Conservation (phyloP, 2,888 invertebrate species). For the Thelaira solivaga region DNA sequence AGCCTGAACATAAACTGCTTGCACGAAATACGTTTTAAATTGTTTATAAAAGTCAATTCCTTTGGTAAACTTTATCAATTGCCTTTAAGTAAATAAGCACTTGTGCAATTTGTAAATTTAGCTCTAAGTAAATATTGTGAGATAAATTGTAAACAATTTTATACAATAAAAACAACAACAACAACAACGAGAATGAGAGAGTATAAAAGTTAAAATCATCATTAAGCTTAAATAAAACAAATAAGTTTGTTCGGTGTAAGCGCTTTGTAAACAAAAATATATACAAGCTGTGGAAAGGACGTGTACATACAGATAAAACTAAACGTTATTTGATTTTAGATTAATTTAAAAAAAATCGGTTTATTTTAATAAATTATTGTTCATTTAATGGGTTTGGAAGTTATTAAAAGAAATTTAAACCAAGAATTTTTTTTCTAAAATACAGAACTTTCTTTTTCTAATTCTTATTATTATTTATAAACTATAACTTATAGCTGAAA, state of each 20-base stretch:
- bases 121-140: slow-evolving; percentile 40
- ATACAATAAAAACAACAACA: not conserved
- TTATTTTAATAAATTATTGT: no score
- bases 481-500: no score
- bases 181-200: no score
- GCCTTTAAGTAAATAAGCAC: slow-evolving; percentile 31
- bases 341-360: no score
- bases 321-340: no score
- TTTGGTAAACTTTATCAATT: slow-evolving; percentile 36
- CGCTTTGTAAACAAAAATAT: not conserved
- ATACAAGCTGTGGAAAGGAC: not conserved
- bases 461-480: no score
- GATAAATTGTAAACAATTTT: slow-evolving; percentile 35
- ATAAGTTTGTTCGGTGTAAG: slow-evolving; percentile 11
- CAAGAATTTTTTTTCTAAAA: no score
- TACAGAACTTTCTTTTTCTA: no score
- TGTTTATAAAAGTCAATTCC: slow-evolving; percentile 40
- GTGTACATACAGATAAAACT: no score
- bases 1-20: no score
- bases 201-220: slow-evolving; percentile 15
- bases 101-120: slow-evolving; percentile 3
- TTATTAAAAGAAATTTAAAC: no score
- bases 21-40: slow-evolving; percentile 17
- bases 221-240: slow-evolving; percentile 29
- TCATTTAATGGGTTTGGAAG: no score